Conservation (phyloP, 2,888 invertebrate species). For the Phanerotoma sp. region DNA sequence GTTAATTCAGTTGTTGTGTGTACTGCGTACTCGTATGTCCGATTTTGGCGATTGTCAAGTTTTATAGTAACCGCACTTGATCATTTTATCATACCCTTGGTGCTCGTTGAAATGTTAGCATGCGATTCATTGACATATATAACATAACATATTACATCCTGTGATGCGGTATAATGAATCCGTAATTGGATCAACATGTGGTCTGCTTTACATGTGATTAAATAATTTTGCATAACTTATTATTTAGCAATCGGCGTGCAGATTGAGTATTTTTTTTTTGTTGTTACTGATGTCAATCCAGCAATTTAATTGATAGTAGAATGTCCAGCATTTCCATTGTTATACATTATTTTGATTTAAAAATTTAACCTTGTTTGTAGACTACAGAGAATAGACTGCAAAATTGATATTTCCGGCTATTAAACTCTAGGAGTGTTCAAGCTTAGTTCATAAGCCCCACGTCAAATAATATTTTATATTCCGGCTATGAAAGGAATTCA, state of each 20-base stretch:
- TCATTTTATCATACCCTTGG: conserved; percentile 14
- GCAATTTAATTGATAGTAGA: not conserved
- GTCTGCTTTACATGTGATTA: too few species aligned
- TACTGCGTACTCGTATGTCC: conserved; percentile 31
- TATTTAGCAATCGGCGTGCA: too few species aligned
- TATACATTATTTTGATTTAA: not conserved
- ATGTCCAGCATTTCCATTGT: not conserved
- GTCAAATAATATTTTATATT: not conserved
- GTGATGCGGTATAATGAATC: not conserved
- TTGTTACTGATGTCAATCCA: not conserved
- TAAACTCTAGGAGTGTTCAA: conserved; percentile 15
- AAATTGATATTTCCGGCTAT: conserved; percentile 30
- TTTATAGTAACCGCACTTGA: conserved; percentile 5
- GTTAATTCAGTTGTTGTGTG: conserved; percentile 50
- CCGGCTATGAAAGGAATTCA: too few species aligned
- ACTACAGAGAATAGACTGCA: conserved; percentile 16
- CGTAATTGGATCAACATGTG: not conserved
- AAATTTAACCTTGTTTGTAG: conserved; percentile 12
- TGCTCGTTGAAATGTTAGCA: conserved; percentile 10
- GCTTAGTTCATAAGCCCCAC: conserved; percentile 2
- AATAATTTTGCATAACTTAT: too few species aligned
- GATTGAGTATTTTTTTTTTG: not conserved
- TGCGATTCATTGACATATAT: conserved; percentile 11
- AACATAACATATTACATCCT: conserved; percentile 11
- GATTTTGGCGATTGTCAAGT: not conserved